These are phyloP conservation scores for Lomographa bimaculata DNA, from an alignment of 2,888 invertebrate genomes.

Conservation along the genomic window DNA sequence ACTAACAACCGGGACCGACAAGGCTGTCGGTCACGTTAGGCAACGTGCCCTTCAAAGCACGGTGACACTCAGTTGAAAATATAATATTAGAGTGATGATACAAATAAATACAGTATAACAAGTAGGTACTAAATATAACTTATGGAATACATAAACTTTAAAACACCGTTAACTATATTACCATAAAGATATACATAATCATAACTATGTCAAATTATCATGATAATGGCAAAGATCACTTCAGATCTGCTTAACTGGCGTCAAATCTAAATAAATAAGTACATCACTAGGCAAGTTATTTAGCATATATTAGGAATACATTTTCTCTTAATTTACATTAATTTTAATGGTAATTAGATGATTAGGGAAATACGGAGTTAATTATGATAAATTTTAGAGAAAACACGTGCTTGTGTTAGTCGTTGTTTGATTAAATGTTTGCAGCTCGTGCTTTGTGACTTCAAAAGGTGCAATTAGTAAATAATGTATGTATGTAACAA, in stretches of 20 bases:
- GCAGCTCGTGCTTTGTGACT: no score
- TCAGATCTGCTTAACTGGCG: slow-evolving; percentile 42
- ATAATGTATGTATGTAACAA: no score
- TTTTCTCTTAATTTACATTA: slow-evolving; percentile 22
- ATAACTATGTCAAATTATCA: slow-evolving; percentile 52
- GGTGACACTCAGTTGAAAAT: no score
- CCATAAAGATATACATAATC: slow-evolving; percentile 34
- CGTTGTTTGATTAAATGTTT: background rate
- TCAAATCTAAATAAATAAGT: slow-evolving; percentile 41
- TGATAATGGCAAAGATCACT: slow-evolving; percentile 51
- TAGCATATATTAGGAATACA: slow-evolving; percentile 33
- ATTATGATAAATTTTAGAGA: no score
- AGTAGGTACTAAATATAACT: slow-evolving; percentile 2
- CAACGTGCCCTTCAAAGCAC: no score
- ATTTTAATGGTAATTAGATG: slow-evolving; percentile 21
- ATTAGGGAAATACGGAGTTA: slow-evolving; percentile 20
- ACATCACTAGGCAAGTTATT: slow-evolving; percentile 33
- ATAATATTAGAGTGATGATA: no score
- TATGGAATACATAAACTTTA: slow-evolving; percentile 7
- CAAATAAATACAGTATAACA: no score
- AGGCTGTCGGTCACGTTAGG: no score
- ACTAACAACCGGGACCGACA: no score
- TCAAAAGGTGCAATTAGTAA: no score
- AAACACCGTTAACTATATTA: slow-evolving; percentile 21
- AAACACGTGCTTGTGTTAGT: slow-evolving; percentile 2